Percentiles rank a stretch among this genome's conserved stretches.
These are phyloP conservation scores for Palythoa caribaeorum DNA, from an alignment of 92 coral and sea anemone species.

Conservation along the genomic window DNA sequence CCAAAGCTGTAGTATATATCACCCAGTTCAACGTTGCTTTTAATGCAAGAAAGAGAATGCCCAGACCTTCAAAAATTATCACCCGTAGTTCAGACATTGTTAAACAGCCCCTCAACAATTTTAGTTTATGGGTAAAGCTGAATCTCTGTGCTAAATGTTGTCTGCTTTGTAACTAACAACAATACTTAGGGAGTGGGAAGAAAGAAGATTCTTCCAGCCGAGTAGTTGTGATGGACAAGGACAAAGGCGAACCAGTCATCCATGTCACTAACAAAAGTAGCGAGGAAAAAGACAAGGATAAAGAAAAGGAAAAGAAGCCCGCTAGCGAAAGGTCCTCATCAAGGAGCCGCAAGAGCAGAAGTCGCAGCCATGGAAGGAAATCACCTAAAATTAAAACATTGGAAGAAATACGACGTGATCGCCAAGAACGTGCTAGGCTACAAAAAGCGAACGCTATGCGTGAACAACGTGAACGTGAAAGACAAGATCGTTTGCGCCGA, in stretches of 20 bases:
- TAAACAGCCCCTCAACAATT: conserved; percentile 7
- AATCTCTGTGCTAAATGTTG: conserved; percentile 21
- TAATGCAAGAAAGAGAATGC: neutral
- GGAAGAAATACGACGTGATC: conserved; percentile 92
- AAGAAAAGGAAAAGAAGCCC: conserved; percentile 54
- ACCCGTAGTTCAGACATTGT: neutral
- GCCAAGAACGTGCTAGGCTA: conserved; percentile 86
- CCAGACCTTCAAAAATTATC: neutral
- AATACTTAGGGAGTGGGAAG: conserved; percentile 42
- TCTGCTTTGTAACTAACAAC: conserved; percentile 51
- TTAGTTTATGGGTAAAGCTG: conserved; percentile 26
- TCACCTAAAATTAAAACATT: conserved; percentile 84
- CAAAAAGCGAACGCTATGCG: conserved; percentile 83
- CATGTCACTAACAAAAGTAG: conserved; percentile 61
- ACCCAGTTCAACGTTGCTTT: neutral
- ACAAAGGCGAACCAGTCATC: conserved; percentile 69
- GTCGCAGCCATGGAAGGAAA: conserved; percentile 66
- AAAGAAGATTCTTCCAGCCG: conserved; percentile 60
- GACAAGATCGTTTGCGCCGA: conserved; percentile 88
- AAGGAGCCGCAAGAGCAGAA: conserved; percentile 60
- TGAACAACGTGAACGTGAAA: conserved; percentile 91
- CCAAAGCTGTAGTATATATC: too few species aligned
- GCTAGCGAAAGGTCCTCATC: conserved; percentile 52
- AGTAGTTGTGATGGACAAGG: conserved; percentile 66
- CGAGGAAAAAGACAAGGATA: conserved; percentile 74